phyloP scores from a whole-genome alignment of 2,797 vertebrate genomes.

The Clarias fuscus region DNA sequence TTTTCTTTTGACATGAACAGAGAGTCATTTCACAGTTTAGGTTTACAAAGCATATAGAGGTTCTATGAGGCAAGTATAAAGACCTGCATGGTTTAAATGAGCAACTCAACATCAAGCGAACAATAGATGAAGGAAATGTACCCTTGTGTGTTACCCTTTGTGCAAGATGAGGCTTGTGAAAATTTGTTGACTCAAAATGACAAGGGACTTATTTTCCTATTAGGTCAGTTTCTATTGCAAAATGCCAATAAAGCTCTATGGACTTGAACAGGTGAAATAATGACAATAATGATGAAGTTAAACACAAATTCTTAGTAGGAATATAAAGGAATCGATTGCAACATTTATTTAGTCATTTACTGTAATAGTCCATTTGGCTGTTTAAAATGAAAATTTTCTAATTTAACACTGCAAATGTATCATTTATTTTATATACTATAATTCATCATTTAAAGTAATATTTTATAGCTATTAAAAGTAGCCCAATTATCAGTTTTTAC shows the following conservation, averaged over 20 bases:
- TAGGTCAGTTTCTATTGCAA: background rate
- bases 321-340: no score
- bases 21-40: background rate
- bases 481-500: background rate
- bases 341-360: no score
- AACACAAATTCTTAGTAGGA: background rate
- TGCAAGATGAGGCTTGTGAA: background rate
- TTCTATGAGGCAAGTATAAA: background rate
- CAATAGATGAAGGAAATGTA: background rate
- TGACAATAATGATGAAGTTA: background rate
- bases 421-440: no score
- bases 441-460: no score
- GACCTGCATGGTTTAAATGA: background rate
- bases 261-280: background rate
- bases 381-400: no score
- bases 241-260: background rate
- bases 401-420: no score
- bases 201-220: slow-evolving; percentile 5
- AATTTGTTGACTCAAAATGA: background rate
- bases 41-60: background rate
- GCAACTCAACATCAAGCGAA: background rate
- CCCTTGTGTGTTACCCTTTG: slow-evolving; percentile 4
- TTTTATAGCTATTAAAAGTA: no score
- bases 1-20: background rate
- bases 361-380: no score